A percentile compares a stretch with the other conserved stretches of the same genome.
Evolutionary conservation across 1,140 invertebrate species (phyloP).

Genomic region (Drosophila watanabei): DNA sequence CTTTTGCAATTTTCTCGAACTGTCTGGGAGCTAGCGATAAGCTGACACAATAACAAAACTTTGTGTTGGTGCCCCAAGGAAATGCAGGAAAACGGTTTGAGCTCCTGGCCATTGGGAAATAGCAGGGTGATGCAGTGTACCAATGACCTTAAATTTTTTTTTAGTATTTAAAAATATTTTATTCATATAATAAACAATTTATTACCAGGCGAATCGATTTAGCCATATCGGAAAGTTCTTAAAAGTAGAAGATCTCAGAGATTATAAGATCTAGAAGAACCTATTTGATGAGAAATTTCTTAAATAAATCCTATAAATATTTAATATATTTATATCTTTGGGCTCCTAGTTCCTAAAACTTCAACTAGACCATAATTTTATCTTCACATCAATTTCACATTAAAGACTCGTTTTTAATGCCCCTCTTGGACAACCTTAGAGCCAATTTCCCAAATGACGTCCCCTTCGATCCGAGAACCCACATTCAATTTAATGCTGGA

Average conservation of each 20-base stretch:
- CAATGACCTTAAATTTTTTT: not conserved
- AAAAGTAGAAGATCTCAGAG: not conserved
- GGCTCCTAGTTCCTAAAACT: too few relatives aligned
- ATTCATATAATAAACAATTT: not conserved
- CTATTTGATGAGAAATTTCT: not conserved
- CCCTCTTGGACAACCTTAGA: not conserved
- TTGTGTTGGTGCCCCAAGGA: constrained; percentile 4
- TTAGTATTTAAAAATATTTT: not conserved
- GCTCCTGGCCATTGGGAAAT: constrained; percentile 3
- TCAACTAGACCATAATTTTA: too few relatives aligned
- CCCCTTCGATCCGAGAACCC: constrained; percentile 3
- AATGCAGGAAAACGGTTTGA: constrained; percentile 23
- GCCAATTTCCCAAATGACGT: not conserved
- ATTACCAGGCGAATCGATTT: not conserved
- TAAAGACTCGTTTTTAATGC: not conserved
- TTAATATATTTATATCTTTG: not conserved
- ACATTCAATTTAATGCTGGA: constrained; percentile 42
- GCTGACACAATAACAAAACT: constrained; percentile 45
- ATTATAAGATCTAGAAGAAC: not conserved
- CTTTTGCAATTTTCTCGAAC: constrained; percentile 34
- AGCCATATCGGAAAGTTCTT: not conserved
- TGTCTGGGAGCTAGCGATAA: constrained; percentile 32
- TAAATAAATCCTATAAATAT: too few relatives aligned
- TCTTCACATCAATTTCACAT: not conserved
- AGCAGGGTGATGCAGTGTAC: not conserved